phyloP scores from a whole-genome alignment of 2,888 invertebrate species.

The Tenthredo scrophulariae region DNA sequence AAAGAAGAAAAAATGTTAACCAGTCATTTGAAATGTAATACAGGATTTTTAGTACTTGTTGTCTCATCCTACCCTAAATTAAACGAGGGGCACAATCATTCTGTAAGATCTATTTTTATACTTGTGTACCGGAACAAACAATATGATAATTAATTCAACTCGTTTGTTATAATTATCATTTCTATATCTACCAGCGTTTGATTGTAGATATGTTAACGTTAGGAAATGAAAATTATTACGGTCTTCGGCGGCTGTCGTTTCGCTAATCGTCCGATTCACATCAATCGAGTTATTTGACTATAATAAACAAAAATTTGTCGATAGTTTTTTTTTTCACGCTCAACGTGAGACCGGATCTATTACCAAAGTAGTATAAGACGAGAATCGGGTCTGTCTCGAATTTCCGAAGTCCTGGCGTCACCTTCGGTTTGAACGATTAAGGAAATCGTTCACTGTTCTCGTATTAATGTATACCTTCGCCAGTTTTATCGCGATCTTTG shows the following conservation, averaged over 20 bases:
- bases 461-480: not conserved
- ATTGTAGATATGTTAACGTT: slow-evolving; percentile 18
- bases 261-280: not conserved
- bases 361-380: not conserved
- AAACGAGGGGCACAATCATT: slow-evolving; percentile 40
- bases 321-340: not conserved
- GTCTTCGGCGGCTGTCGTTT: not conserved
- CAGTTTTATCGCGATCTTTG: slow-evolving; percentile 6
- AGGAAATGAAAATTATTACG: slow-evolving; percentile 21
- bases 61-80: slow-evolving; percentile 46
- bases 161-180: slow-evolving; percentile 53
- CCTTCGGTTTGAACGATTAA: not conserved
- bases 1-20: not conserved
- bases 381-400: slow-evolving; percentile 1
- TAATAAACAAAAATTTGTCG: not conserved
- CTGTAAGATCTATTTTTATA: slow-evolving; percentile 39
- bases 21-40: slow-evolving; percentile 26
- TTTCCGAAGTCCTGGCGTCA: not conserved
- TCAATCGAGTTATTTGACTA: not conserved
- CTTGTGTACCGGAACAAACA: slow-evolving; percentile 45
- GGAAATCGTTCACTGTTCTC: not conserved
- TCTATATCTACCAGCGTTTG: slow-evolving; percentile 33
- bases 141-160: slow-evolving; percentile 53
- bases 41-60: slow-evolving; percentile 23
- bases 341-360: not conserved